A percentile compares a stretch with the other conserved stretches of the same genome.
Conservation (phyloP, 2,888 invertebrate species). For the Oconnorella tubifera region DNA sequence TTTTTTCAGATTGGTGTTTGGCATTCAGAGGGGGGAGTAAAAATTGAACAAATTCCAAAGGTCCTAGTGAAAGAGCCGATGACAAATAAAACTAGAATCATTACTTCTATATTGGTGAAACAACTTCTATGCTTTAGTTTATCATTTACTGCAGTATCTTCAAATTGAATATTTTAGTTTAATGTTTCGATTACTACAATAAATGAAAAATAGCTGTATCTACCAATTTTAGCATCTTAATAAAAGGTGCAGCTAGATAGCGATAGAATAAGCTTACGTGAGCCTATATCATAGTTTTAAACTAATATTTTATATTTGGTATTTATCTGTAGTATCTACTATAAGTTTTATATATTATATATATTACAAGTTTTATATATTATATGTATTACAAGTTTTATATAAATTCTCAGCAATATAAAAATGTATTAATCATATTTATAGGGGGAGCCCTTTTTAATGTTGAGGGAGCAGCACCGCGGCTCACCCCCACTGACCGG, state of each 20-base stretch:
- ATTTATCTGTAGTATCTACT: no score
- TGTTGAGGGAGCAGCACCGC: slow-evolving; percentile 37
- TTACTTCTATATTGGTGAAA: slow-evolving; percentile 28
- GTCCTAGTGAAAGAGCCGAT: slow-evolving; percentile 2
- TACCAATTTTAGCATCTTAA: no score
- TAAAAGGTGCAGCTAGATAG: no score
- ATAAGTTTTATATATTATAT: no score
- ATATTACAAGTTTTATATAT: no score
- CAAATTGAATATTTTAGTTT: not conserved
- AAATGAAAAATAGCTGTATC: no score
- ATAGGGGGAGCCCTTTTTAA: slow-evolving; percentile 49
- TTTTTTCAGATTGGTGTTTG: slow-evolving; percentile 20
- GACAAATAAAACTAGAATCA: slow-evolving; percentile 30
- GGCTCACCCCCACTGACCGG: slow-evolving; percentile 58
- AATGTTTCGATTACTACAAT: not conserved
- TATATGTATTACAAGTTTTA: not conserved
- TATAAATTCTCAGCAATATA: no score
- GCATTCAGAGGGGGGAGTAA: slow-evolving; percentile 13
- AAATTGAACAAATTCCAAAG: not conserved
- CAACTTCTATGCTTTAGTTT: not conserved
- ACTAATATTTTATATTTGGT: no score
- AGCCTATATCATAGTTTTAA: no score
- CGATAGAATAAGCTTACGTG: no score
- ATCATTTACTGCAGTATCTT: not conserved
- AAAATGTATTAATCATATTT: slow-evolving; percentile 42